Base-by-base conservation (phyloP, 1,140 invertebrate genomes). In the Bombus superbus region DNA sequence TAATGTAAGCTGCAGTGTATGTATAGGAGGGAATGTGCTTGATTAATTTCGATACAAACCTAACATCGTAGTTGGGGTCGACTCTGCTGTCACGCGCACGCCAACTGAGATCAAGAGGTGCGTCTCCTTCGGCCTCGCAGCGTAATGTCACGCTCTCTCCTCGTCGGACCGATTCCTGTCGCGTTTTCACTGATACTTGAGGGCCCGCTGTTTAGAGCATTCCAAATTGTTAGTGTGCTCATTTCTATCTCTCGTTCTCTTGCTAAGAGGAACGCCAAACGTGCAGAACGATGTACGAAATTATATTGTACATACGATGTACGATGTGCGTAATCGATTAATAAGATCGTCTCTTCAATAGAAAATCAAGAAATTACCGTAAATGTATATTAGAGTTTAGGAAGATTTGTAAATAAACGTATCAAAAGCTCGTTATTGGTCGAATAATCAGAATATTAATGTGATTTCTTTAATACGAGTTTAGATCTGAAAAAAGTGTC, bases 71-170 rank as follows among this genome's bases (percentile, higher is more conserved):
- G 87, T 95, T 94, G 69, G 95, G 94, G 92, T 95, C 94, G 81
- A 96, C 94, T 59, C 94, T 94, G 90, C 95, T 95, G 35, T 95
- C 94, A 74, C 94, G 92, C 77, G 91, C 93, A 86, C 94, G 93
- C 96, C 97, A 97, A 44, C 95, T 95, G 53, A 97, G 95, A 82
- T 96, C 96, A 80, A 97, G 94, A 35, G 97, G 97, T 35, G 94
- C 93, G 89, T 97, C 97, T 32, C 97, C 97, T 80, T 96, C 94
- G 1, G 96, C 96, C 79, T 96, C 96, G 91, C 97, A 97, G 38
- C 95, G 95, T 79, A 97, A 88, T 72, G 92, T 94, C 44, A 95
- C 95, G 82, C 93, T 93, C 84, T 96, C 95, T 47, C 96, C 96
- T 87, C 95, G 91, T 64, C 95, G 92, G 73, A 95, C 95, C 8